phyloP scores from a whole-genome alignment of 2,888 invertebrate species.

The Pristionchus mayeri region DNA sequence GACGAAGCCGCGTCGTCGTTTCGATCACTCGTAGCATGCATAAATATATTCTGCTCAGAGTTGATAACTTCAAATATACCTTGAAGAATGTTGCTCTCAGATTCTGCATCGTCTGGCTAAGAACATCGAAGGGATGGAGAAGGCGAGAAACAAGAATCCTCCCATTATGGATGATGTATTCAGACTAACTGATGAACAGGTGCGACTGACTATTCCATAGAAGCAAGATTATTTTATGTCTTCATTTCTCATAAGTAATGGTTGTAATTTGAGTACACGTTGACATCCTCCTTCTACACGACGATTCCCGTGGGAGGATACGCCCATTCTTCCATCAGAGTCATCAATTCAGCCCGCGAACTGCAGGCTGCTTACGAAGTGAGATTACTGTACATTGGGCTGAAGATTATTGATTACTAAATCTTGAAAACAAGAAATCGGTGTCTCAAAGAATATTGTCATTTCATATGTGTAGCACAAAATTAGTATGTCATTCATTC shows the following conservation, averaged over 20 bases:
- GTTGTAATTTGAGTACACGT: conserved; percentile 59
- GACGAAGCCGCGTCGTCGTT: too few species aligned
- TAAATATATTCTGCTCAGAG: background rate
- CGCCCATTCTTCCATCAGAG: conserved; percentile 61
- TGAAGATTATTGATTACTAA: background rate
- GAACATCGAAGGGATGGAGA: conserved; percentile 21
- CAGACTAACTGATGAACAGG: conserved; percentile 41
- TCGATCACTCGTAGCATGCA: too few species aligned
- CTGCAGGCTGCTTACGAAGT: conserved; percentile 6
- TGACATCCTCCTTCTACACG: conserved; percentile 79
- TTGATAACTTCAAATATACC: background rate
- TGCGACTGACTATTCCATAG: background rate
- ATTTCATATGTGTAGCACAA: background rate
- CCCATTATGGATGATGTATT: conserved; percentile 28
- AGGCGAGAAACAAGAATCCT: conserved; percentile 1
- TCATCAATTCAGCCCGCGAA: background rate
- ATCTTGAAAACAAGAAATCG: background rate
- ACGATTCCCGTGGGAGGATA: conserved; percentile 78
- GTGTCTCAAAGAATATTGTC: background rate
- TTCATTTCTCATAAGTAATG: background rate
- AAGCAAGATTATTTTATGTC: background rate
- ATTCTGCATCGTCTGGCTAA: conserved; percentile 14
- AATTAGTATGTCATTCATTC: too few species aligned
- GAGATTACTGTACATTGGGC: background rate
- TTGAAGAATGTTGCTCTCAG: background rate